Percentiles rank a stretch among this genome's conserved stretches.
Conservation (phyloP, 1,140 invertebrate genomes). For the Mamestra configurata region DNA sequence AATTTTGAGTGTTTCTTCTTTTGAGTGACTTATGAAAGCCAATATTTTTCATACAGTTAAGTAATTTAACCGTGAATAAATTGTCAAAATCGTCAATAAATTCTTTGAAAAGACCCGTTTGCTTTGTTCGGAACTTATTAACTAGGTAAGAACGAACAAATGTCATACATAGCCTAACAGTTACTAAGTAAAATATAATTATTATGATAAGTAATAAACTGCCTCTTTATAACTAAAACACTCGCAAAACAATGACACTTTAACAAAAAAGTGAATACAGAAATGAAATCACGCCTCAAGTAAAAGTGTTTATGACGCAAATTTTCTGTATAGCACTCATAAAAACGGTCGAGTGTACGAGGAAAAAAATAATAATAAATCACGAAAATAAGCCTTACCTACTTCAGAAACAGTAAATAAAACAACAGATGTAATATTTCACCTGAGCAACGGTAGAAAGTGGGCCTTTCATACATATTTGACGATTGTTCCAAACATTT, state of each 20-base stretch:
- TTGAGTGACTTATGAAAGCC: background rate
- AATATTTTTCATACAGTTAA: too few species aligned
- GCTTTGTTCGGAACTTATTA: too few species aligned
- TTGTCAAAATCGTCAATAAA: too few species aligned
- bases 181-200: too few species aligned
- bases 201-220: too few species aligned
- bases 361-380: conserved; percentile 18
- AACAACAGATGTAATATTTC: conserved; percentile 6
- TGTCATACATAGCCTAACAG: too few species aligned
- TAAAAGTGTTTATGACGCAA: conserved; percentile 1
- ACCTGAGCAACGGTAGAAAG: background rate
- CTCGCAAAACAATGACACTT: background rate
- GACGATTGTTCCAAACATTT: background rate
- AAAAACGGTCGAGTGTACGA: background rate
- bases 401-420: conserved; percentile 14
- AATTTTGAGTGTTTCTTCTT: background rate
- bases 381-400: conserved; percentile 15
- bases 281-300: background rate
- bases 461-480: conserved; percentile 13
- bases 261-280: background rate
- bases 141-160: too few species aligned
- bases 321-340: background rate
- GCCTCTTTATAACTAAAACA: too few species aligned
- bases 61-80: too few species aligned
- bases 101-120: too few species aligned